phyloP scores from a whole-genome alignment of 2,888 invertebrate species.

The Leptothorax acervorum region DNA sequence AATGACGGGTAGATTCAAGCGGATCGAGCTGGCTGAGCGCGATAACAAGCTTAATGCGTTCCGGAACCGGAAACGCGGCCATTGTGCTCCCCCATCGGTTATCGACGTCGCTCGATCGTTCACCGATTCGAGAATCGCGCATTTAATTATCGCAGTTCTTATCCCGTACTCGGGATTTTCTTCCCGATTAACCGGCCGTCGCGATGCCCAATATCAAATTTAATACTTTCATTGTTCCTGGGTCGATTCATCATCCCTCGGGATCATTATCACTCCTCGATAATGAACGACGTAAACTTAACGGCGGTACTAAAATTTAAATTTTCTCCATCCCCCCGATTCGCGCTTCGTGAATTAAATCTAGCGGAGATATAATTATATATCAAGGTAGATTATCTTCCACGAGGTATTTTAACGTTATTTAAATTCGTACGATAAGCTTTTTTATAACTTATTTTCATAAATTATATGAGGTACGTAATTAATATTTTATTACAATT shows the following conservation, averaged over 20 bases:
- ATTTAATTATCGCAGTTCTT: constrained; percentile 58
- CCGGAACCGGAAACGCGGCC: constrained; percentile 70
- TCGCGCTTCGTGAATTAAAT: constrained; percentile 30
- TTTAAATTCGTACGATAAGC: constrained; percentile 10
- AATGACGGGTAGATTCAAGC: constrained; percentile 63
- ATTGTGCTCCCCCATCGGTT: constrained; percentile 63
- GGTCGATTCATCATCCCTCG: not conserved
- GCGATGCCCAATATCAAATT: constrained; percentile 26
- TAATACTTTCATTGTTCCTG: constrained; percentile 28
- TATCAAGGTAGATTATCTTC: constrained; percentile 11
- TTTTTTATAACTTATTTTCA: not conserved
- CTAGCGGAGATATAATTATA: constrained; percentile 18
- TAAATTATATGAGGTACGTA: not conserved
- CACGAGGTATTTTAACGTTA: not conserved
- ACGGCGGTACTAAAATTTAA: constrained; percentile 22
- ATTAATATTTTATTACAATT: constrained; percentile 25
- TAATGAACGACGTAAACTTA: constrained; percentile 38
- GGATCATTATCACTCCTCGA: not conserved
- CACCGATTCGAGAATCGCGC: constrained; percentile 52
- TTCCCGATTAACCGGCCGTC: constrained; percentile 42
- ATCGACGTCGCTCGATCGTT: constrained; percentile 66
- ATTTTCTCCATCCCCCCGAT: not conserved
- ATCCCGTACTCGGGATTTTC: constrained; percentile 39
- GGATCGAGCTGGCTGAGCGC: constrained; percentile 70
- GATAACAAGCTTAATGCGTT: constrained; percentile 72